Evolutionary conservation across 2,888 invertebrate species (phyloP).

Genomic region (Leucania comma): DNA sequence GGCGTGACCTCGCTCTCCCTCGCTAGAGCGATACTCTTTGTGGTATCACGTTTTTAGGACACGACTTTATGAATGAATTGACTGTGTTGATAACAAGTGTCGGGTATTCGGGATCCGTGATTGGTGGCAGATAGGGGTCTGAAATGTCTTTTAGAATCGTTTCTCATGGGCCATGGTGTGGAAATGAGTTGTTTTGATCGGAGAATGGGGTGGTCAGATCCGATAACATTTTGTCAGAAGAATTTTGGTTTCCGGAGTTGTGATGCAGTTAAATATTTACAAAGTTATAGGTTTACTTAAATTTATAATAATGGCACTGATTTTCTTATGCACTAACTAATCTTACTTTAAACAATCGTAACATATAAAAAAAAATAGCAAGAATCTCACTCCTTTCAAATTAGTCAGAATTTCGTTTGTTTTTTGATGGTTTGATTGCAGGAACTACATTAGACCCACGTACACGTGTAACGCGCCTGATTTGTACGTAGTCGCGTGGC

Average conservation of each 20-base stretch:
- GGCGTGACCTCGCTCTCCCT: conserved; percentile 82
- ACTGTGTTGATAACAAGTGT: conserved; percentile 79
- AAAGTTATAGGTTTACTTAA: not conserved
- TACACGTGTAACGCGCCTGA: too few species aligned
- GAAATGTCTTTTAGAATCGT: conserved; percentile 28
- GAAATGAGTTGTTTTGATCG: conserved; percentile 32
- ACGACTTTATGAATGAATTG: conserved; percentile 77
- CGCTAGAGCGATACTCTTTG: conserved; percentile 84
- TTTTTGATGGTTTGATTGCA: too few species aligned
- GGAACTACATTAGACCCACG: too few species aligned
- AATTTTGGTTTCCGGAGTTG: not conserved
- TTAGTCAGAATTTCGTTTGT: too few species aligned
- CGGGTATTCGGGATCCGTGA: conserved; percentile 36
- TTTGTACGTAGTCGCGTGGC: too few species aligned
- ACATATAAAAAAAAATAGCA: too few species aligned
- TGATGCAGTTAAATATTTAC: not conserved
- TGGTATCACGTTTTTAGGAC: conserved; percentile 89
- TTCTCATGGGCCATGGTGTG: conserved; percentile 19
- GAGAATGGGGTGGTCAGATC: conserved; percentile 5
- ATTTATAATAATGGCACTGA: too few species aligned
- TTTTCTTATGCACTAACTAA: too few species aligned
- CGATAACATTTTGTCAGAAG: conserved; percentile 26
- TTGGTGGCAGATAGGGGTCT: conserved; percentile 60
- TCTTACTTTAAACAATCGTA: too few species aligned
- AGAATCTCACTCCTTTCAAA: too few species aligned